Conservation (phyloP, 2,113 vertebrate species). For the Trogon surrucura region DNA sequence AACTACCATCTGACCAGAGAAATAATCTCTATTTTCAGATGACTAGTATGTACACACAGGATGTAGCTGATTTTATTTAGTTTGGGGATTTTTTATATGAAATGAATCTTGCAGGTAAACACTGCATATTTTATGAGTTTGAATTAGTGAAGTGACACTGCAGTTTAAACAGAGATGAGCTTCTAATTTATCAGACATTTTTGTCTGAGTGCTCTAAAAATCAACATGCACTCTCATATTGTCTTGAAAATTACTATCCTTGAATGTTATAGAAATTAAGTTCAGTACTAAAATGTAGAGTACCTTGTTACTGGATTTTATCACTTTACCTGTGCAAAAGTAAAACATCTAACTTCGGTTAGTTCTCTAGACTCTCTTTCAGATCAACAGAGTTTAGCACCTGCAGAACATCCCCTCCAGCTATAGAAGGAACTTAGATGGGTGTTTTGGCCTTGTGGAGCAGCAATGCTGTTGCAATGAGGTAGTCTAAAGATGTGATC, state of each 20-base stretch:
- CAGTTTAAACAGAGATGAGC: background rate
- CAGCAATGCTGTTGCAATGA: background rate
- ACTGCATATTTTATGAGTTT: conserved; percentile 21
- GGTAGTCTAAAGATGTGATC: background rate
- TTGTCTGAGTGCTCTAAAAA: background rate
- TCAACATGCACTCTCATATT: background rate
- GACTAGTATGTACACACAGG: background rate
- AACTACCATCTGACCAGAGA: background rate
- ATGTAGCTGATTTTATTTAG: background rate
- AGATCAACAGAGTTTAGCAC: background rate
- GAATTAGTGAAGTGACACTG: background rate
- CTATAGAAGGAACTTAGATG: background rate
- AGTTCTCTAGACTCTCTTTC: background rate
- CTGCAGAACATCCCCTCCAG: background rate
- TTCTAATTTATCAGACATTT: background rate
- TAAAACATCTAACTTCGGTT: background rate
- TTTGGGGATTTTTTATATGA: background rate
- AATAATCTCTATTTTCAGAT: background rate
- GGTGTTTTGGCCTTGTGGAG: background rate
- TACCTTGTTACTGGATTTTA: background rate
- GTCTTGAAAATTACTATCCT: background rate
- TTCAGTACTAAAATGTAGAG: background rate
- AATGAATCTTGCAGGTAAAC: conserved; percentile 17
- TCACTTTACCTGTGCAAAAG: background rate
- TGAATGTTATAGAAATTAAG: background rate